These are phyloP conservation scores for Eretmocerus hayati DNA, from an alignment of 2,888 invertebrate species.

Conservation along the genomic window DNA sequence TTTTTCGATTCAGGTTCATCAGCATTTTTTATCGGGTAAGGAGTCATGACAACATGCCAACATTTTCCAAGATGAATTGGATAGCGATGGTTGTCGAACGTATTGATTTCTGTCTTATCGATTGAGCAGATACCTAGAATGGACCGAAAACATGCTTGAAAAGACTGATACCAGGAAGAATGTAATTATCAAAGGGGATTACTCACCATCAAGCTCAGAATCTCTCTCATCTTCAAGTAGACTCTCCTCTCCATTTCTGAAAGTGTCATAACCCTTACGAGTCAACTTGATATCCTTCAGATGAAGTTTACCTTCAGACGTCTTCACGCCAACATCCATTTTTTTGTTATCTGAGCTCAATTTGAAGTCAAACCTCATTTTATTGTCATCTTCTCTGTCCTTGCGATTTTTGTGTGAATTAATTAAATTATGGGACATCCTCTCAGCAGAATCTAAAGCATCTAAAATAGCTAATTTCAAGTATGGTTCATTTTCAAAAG, in stretches of 20 bases:
- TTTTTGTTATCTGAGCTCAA: slow-evolving; percentile 45
- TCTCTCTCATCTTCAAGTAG: too few species aligned
- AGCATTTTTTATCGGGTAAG: slow-evolving; percentile 38
- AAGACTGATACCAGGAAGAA: background rate
- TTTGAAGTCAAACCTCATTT: slow-evolving; percentile 48
- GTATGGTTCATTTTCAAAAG: background rate
- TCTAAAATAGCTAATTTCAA: background rate
- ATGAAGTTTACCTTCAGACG: slow-evolving; percentile 41
- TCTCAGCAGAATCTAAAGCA: background rate
- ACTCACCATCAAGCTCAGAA: background rate
- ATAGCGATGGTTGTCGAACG: slow-evolving; percentile 61
- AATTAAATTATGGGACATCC: background rate
- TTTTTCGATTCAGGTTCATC: slow-evolving; percentile 31
- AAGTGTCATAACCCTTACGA: background rate
- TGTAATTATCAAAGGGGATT: background rate
- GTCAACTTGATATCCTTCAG: slow-evolving; percentile 31
- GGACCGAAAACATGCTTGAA: background rate
- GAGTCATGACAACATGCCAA: slow-evolving; percentile 59
- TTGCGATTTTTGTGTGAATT: slow-evolving; percentile 12
- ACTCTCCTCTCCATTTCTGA: too few species aligned
- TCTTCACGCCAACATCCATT: slow-evolving; percentile 48
- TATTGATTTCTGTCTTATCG: slow-evolving; percentile 53
- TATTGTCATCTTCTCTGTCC: slow-evolving; percentile 43
- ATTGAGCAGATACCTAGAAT: slow-evolving; percentile 56
- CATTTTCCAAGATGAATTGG: slow-evolving; percentile 50